A percentile compares a stretch with the other conserved stretches of the same genome.
These are phyloP conservation scores for Misgurnus mizolepis DNA, from an alignment of 2,113 vertebrate species.

Conservation along the genomic window DNA sequence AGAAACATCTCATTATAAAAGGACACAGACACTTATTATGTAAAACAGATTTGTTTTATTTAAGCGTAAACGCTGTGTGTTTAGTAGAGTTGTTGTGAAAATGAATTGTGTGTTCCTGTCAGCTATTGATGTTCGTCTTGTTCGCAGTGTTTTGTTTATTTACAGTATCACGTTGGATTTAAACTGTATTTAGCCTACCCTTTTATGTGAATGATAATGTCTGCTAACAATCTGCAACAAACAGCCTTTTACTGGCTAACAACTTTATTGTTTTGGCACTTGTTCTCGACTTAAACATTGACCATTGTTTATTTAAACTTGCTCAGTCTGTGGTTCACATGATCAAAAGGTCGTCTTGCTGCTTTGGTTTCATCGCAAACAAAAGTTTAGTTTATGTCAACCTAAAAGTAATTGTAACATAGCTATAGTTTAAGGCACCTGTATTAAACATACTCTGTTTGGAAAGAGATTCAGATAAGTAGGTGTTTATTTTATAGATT, in stretches of 20 bases:
- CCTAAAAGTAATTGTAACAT: neutral
- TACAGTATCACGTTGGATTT: no score
- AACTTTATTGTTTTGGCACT: neutral
- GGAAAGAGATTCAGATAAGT: neutral
- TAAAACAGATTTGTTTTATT: neutral
- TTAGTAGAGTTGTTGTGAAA: neutral
- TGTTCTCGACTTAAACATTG: neutral
- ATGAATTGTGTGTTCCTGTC: neutral
- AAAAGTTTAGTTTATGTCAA: neutral
- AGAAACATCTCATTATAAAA: neutral
- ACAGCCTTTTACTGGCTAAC: neutral
- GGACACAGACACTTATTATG: neutral
- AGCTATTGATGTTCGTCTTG: no score
- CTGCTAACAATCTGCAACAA: no score
- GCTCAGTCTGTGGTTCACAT: neutral
- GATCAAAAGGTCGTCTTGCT: neutral
- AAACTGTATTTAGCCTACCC: neutral
- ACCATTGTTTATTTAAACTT: neutral
- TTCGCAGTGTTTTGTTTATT: neutral
- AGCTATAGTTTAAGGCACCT: neutral
- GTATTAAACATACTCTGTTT: neutral
- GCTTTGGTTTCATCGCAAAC: neutral
- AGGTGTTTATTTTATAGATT: no score
- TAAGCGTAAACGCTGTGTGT: neutral
- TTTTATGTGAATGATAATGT: neutral